Evolutionary conservation across 1,140 invertebrate species (phyloP).

Genomic region (Geopemphigus sp.): DNA sequence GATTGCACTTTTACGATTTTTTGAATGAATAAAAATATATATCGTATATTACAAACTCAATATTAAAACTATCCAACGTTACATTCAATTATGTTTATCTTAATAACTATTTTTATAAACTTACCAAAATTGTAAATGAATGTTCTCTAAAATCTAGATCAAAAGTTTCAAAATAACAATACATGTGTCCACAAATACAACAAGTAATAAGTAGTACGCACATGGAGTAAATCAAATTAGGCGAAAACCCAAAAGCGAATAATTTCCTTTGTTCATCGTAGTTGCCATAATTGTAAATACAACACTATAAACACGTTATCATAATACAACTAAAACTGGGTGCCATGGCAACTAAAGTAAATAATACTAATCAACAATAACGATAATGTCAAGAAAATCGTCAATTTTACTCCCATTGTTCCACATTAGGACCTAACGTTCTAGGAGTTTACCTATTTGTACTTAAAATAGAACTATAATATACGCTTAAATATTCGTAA

Average conservation of each 20-base stretch:
- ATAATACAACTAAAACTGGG: background rate
- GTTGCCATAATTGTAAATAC: background rate
- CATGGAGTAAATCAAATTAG: background rate
- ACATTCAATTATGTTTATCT: background rate
- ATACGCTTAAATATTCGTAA: no score
- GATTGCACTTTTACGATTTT: no score
- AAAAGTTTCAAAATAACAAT: background rate
- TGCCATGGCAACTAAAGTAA: constrained; percentile 11
- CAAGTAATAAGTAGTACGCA: background rate
- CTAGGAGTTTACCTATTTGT: no score
- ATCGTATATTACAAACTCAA: no score
- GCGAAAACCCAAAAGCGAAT: background rate
- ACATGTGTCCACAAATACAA: background rate
- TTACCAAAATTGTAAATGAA: background rate
- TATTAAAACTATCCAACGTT: no score
- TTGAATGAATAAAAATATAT: no score
- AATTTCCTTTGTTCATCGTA: constrained; percentile 22
- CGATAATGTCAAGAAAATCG: background rate
- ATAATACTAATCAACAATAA: background rate
- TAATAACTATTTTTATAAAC: background rate
- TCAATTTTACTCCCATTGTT: background rate
- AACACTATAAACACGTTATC: background rate
- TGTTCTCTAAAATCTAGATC: background rate
- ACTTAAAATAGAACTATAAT: no score
- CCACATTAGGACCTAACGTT: background rate